Base-by-base conservation (phyloP, 2,797 vertebrate genomes). In the Lagocephalus sceleratus region DNA sequence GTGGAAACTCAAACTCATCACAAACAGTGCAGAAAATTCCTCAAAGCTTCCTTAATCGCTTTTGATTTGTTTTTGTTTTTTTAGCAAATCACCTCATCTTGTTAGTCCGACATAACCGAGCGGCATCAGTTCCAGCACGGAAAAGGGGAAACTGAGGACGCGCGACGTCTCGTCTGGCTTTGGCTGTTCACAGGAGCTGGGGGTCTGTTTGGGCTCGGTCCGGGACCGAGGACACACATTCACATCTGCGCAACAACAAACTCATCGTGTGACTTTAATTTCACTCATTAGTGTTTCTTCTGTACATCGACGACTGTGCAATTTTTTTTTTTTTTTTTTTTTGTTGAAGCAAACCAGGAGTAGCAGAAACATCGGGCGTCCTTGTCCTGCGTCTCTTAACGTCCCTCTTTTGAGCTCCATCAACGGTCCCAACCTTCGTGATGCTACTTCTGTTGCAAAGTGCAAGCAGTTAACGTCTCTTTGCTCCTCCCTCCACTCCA, bases 391-490 rank as follows among this genome's bases (percentile, higher is more conserved):
- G 35, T 53, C 25, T 6, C 12, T 15, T 22, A 20, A 22, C 60
- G 3, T 60, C 47, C 23, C n/a, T 60, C 26, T 44, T 43, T 16
- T 53, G 47, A 4, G 19, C 41, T 43, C n/a, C 17, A 1, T 17
- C 23, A 17, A 59, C 82, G 56, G 77, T 73, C 71, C 73, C 63
- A 40, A 59, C 62, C 57, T 60, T 63, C 55, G 19, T 74, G 57
- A 87, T 81, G 85, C 81, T 88, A 87, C 83, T 77, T 85, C 73
- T 59, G 20, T 83, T 73, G 78, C 85, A 91, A 92, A 91, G 91
- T 92, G 91, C 91, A 90, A 88, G 66, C 82, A 83, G 79, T 88
- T 82, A 67, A 73, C 53, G 73, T 83, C 84, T 81, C 80, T 67
- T 63, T 56, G 71, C 71, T 68, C 67, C 80, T 75, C 79, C 74